phyloP scores from a whole-genome alignment of 1,140 invertebrate species.

The Dinothrombium tinctorium region DNA sequence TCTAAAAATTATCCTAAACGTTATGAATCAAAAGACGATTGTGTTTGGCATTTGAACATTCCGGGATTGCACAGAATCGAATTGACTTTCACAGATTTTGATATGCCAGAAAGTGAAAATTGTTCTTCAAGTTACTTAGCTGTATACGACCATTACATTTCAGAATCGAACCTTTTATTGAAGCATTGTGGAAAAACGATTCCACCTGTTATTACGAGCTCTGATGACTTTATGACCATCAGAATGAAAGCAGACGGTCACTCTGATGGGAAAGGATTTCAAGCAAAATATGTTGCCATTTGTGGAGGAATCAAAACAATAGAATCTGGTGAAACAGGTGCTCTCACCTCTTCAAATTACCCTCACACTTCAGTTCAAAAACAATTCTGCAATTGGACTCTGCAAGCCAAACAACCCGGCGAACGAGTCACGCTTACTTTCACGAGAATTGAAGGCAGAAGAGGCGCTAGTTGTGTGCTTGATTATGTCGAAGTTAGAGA shows the following conservation, averaged over 20 bases:
- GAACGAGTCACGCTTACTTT: slow-evolving; percentile 46
- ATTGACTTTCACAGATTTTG: slow-evolving; percentile 42
- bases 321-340: slow-evolving; percentile 1
- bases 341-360: slow-evolving; percentile 10
- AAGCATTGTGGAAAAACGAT: slow-evolving; percentile 27
- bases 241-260: slow-evolving; percentile 33
- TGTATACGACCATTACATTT: slow-evolving; percentile 35
- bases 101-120: slow-evolving; percentile 33
- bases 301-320: slow-evolving; percentile 18
- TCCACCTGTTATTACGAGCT: slow-evolving; percentile 27
- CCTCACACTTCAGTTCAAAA: slow-evolving; percentile 14
- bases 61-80: slow-evolving; percentile 38
- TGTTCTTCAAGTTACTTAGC: slow-evolving; percentile 33
- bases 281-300: slow-evolving; percentile 31
- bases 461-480: slow-evolving; percentile 17
- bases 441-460: slow-evolving; percentile 27
- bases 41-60: slow-evolving; percentile 50
- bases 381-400: slow-evolving; percentile 35
- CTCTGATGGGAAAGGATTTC: slow-evolving; percentile 43
- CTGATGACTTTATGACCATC: slow-evolving; percentile 34
- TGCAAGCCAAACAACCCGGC: slow-evolving; percentile 27
- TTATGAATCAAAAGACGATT: slow-evolving; percentile 38
- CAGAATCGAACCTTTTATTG: slow-evolving; percentile 23
- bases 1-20: slow-evolving; percentile 58
- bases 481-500: slow-evolving; percentile 30